These are phyloP conservation scores for Pyrgilauda ruficollis DNA, from an alignment of 2,113 vertebrate genomes.

Conservation along the genomic window DNA sequence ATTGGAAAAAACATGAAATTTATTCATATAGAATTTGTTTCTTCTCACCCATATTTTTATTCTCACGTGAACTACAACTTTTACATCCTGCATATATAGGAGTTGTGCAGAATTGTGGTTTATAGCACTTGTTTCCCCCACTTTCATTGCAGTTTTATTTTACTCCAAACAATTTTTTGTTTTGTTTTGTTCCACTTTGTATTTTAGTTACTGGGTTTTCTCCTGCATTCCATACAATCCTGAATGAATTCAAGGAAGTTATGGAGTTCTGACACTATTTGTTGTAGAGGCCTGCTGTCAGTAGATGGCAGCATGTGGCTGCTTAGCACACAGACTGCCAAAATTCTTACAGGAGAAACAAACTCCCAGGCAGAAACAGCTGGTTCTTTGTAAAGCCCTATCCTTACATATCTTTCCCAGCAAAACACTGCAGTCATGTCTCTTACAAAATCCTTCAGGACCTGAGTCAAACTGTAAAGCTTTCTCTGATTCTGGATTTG, in stretches of 20 bases:
- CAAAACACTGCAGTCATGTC: neutral
- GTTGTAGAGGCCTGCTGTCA: slow-evolving; percentile 13
- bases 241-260: neutral
- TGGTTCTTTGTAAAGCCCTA: neutral
- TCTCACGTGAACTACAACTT: neutral
- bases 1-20: neutral
- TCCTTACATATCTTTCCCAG: neutral
- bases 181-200: neutral
- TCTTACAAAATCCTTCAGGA: neutral
- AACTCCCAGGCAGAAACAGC: neutral
- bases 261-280: neutral
- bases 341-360: neutral
- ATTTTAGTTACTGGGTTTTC: neutral
- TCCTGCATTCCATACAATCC: neutral
- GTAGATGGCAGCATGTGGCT: slow-evolving; percentile 76
- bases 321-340: neutral
- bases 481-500: neutral
- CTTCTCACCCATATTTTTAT: neutral
- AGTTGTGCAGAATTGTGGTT: neutral
- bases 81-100: neutral
- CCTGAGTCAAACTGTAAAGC: neutral
- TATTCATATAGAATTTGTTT: neutral
- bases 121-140: neutral
- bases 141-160: neutral
- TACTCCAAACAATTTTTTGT: neutral